Evolutionary conservation across 2,888 invertebrate genomes (phyloP).

Genomic region (Dermolepida albohirtum): DNA sequence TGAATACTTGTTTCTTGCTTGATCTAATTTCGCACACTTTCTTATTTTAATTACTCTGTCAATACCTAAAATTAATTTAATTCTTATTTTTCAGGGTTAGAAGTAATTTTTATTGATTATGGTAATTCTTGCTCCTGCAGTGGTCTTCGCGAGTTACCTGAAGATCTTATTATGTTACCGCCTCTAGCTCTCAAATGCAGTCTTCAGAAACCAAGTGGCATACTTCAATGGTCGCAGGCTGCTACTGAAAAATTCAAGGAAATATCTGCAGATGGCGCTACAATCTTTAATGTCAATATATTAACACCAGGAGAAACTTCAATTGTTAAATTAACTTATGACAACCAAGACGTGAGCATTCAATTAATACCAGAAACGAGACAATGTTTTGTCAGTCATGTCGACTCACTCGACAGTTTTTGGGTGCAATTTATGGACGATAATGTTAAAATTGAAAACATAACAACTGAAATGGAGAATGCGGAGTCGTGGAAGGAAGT

Average conservation of each 20-base stretch:
- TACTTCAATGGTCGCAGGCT: constrained; percentile 72
- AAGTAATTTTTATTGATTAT: constrained; percentile 77
- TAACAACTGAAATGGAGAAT: constrained; percentile 73
- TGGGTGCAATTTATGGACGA: constrained; percentile 74
- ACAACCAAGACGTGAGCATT: constrained; percentile 74
- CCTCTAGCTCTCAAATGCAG: constrained; percentile 75
- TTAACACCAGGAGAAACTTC: constrained; percentile 76
- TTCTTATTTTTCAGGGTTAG: constrained; percentile 58
- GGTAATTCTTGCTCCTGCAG: constrained; percentile 75
- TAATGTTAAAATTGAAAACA: constrained; percentile 67
- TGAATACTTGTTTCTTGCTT: too few relatives aligned
- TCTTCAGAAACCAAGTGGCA: constrained; percentile 66
- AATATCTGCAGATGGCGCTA: constrained; percentile 76
- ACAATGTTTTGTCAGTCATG: constrained; percentile 72
- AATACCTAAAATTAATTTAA: too few relatives aligned
- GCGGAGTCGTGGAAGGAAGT: constrained; percentile 57
- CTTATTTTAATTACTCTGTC: too few relatives aligned
- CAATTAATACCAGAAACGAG: constrained; percentile 64
- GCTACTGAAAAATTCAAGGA: constrained; percentile 76
- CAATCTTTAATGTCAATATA: constrained; percentile 76
- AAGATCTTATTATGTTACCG: constrained; percentile 69
- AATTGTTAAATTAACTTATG: constrained; percentile 71
- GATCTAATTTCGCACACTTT: too few relatives aligned
- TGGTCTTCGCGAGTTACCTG: constrained; percentile 72
- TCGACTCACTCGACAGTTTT: constrained; percentile 76